Base-by-base conservation (phyloP, 2,797 vertebrate species). In the Heteromormyrus szaboi region DNA sequence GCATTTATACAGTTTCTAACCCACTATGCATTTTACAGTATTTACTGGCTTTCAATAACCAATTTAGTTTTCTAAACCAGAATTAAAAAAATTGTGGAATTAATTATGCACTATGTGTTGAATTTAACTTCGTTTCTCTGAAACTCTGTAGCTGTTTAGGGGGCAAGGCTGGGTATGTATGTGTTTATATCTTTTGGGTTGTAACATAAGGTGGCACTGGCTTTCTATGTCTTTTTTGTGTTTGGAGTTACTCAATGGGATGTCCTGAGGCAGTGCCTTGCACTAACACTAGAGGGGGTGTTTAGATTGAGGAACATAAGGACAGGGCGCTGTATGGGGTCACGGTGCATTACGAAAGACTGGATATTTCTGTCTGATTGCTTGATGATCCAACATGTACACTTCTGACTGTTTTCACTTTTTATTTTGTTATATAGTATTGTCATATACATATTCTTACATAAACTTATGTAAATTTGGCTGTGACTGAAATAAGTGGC, bases 261-360 rank as follows among this genome's bases (percentile, higher is more conserved):
- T 87, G 90, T 93, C 93, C 91, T 91, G 86, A 90, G 93, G 94
- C 94, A 95, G 90, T 95, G 93, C 95, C 91, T 89, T 68, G 46
- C 91, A 92, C 93, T 90, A 93, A 94, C 95, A 95, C 95, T 95
- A 96, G 95, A 94, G 96, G 96, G 96, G 95, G 96, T 91, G 92
- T 93, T 92, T 91, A 88, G 91, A 90, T 93, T 89, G 91, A 93
- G 92, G 91, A 94, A 93, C 91, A 92, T 76, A 29, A 44, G 56
- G 17, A 56, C 8, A 9, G 59, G 56, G 83, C 9, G 29, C 50
- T 14, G 86, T 29, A 86, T 11, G 87, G 89, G 81, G 50, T 56
- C 33, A 41, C 22, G 72, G 17, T n/a, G 50, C 41, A 41, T 87
- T 37, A 29, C 12, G 29, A 56, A 87, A 88, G 65, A 5, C 81